Percentiles rank a stretch among this genome's conserved stretches.
Conservation (phyloP, 2,888 invertebrate species). For the Polia nebulosa region DNA sequence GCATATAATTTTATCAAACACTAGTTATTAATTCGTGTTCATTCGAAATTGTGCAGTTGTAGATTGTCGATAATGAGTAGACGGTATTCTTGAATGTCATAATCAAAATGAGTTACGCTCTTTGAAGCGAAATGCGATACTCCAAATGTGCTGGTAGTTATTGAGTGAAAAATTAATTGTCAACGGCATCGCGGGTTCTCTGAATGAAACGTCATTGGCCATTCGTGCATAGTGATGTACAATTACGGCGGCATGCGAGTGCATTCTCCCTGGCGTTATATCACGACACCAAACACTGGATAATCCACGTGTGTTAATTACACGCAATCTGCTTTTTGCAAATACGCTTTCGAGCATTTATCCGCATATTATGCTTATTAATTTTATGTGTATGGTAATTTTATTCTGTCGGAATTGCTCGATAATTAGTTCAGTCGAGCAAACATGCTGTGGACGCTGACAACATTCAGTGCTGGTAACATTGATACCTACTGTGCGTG, state of each 20-base stretch:
- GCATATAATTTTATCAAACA: constrained; percentile 46
- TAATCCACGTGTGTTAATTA: constrained; percentile 56
- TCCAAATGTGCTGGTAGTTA: constrained; percentile 57
- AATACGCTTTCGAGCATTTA: constrained; percentile 62
- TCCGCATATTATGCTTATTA: constrained; percentile 48
- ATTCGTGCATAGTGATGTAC: constrained; percentile 54
- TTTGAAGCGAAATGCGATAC: constrained; percentile 53
- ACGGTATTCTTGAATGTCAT: constrained; percentile 41
- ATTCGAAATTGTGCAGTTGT: constrained; percentile 41
- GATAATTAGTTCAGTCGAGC: constrained; percentile 36
- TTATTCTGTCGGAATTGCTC: constrained; percentile 38
- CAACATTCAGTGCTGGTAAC: constrained; percentile 7
- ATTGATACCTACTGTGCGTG: constrained; percentile 8
- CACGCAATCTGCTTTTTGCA: constrained; percentile 58
- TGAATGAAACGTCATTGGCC: constrained; percentile 44
- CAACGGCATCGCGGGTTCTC: constrained; percentile 37
- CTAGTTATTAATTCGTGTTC: constrained; percentile 27
- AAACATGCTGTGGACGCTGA: not conserved
- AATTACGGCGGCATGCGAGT: constrained; percentile 71
- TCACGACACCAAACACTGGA: constrained; percentile 59
- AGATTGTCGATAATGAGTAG: constrained; percentile 29
- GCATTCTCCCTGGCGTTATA: constrained; percentile 61
- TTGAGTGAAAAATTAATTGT: constrained; percentile 56
- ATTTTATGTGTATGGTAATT: constrained; percentile 47
- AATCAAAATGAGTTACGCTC: constrained; percentile 51